phyloP scores from a whole-genome alignment of 2,797 vertebrate genomes.

The Antennarius maculatus region DNA sequence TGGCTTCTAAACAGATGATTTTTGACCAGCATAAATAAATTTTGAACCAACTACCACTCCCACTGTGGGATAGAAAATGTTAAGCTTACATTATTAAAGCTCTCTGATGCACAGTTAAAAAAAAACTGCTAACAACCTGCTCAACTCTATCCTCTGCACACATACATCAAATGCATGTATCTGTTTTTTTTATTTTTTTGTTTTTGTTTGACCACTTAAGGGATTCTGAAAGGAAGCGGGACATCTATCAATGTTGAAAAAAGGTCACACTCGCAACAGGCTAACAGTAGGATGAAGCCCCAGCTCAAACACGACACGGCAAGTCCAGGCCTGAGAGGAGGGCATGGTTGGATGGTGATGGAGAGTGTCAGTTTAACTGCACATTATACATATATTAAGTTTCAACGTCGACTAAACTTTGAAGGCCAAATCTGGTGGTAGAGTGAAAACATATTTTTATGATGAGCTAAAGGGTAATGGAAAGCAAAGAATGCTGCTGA shows the following conservation, averaged over 20 bases:
- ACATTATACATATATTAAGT: background rate
- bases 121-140: background rate
- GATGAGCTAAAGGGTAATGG: too few relatives aligned
- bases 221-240: background rate
- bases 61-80: background rate
- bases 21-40: background rate
- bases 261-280: constrained; percentile 16
- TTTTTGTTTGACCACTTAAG: constrained; percentile 1
- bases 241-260: constrained; percentile 29
- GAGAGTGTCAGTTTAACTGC: background rate
- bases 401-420: background rate
- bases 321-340: constrained; percentile 27
- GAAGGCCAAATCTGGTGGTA: background rate
- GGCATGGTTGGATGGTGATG: background rate
- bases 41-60: background rate
- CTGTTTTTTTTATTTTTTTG: background rate
- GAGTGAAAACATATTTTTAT: background rate
- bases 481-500: background rate
- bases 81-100: background rate
- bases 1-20: background rate
- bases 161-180: background rate
- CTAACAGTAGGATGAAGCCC: constrained; percentile 5
- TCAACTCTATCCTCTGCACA: background rate
- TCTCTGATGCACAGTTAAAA: background rate
- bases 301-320: constrained; percentile 7